These are phyloP conservation scores for Podotricha telesiphe DNA, from an alignment of 2,888 invertebrate species.

Conservation along the genomic window DNA sequence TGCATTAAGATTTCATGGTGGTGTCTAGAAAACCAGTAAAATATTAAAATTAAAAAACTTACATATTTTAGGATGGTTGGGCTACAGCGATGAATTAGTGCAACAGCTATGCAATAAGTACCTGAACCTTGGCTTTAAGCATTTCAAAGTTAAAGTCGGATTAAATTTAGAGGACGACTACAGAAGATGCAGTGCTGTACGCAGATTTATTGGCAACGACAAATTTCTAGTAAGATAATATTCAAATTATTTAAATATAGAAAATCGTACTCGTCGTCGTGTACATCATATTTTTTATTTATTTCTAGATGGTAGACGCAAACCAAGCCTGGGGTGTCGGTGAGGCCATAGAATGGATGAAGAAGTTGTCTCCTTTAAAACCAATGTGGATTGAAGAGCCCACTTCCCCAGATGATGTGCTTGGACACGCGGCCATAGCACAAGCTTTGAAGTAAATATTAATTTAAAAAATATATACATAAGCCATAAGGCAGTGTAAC, in stretches of 20 bases:
- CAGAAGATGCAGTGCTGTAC: conserved; percentile 87
- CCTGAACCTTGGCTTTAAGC: conserved; percentile 88
- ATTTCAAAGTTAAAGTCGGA: conserved; percentile 97
- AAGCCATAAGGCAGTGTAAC: too few relatives aligned
- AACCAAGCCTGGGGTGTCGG: conserved; percentile 95
- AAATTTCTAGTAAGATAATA: conserved; percentile 86
- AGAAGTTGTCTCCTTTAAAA: conserved; percentile 87
- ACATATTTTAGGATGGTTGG: conserved; percentile 88
- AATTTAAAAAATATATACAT: too few relatives aligned
- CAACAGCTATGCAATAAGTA: conserved; percentile 88
- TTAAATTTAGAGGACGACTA: conserved; percentile 89
- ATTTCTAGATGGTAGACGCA: conserved; percentile 90
- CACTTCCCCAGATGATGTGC: conserved; percentile 94
- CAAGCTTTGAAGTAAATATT: conserved; percentile 84
- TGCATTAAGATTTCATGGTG: not conserved
- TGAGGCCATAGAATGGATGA: conserved; percentile 94
- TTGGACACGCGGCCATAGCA: conserved; percentile 93
- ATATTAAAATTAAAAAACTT: not conserved
- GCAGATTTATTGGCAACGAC: conserved; percentile 90
- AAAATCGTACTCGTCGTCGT: too few relatives aligned
- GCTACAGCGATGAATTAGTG: conserved; percentile 91
- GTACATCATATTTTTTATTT: too few relatives aligned
- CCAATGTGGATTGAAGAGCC: conserved; percentile 97
- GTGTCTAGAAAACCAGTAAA: not conserved
- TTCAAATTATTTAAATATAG: not conserved